Base-by-base conservation (phyloP, 2,888 invertebrate species). In the Heliconius aoede region DNA sequence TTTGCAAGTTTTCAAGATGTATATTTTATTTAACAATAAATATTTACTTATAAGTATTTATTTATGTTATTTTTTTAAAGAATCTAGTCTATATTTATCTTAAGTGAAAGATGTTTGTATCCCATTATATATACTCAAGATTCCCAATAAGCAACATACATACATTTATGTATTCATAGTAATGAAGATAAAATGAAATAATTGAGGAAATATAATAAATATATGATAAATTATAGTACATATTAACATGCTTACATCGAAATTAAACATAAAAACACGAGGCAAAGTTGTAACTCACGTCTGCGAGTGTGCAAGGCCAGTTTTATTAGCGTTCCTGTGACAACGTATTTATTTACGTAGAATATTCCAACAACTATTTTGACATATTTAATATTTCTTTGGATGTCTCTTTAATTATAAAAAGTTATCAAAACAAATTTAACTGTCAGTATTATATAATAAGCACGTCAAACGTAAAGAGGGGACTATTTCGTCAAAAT, bases 241-340 rank as follows among this genome's bases (percentile, higher is more conserved):
- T n/a, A n/a, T n/a, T 51, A 30, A 69, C 69, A 30, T 4, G n/a
- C 28, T 51, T 51, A 51, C 13, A 68, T 68, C n/a, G 3, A 69
- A 72, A 60, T 60, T 11, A 24, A 26, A 78, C 67, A 72, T 61
- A 69, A 72, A 55, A 73, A 74, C 68, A 62, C 55, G 80, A 84
- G 80, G 79, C 80, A 74, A 82, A 85, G 80, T 65, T 65, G 51
- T 36, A 81, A 81, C 82, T 83, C 83, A 81, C 82, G 83, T 80
- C 74, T 72, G 74, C 78, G 74, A 79, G 76, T 77, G 75, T 78
- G 79, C 86, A 86, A 89, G 87, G 87, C 82, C 84, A 83, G 83
- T 81, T 87, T 84, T 84, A 83, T 85, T 83, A 85, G 78, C 78
- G 73, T 73, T 30, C 62, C 60, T 75, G 76, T 72, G 65, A 76